Evolutionary conservation across 2,888 invertebrate species (phyloP), one percentile per base, ranked within the genome.

Genomic region (Xanthia togata): DNA sequence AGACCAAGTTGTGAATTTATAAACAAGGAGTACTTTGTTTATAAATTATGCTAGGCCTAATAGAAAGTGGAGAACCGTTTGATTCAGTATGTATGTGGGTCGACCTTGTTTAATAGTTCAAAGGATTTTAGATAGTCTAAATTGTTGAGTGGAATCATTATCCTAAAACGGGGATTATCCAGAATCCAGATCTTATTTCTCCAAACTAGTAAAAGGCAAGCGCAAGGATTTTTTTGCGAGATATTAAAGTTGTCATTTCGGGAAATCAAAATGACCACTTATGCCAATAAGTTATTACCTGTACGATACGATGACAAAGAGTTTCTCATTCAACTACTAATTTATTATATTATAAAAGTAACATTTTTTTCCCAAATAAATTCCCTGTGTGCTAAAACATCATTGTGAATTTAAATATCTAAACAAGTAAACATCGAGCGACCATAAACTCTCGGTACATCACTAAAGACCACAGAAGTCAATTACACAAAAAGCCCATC

Each of bases 401-500:
- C n/a, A 41, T 17, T 41, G 38, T n/a, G 5, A n/a, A 17, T 17
- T 41, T n/a, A 8, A n/a, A n/a, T 17, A n/a, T n/a, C 9, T 2
- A 23, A 50, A 20, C 23, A 3, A 41, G 17, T 31, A 64, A 64
- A 31, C 31, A 65, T 76, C 82, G 64, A 70, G 17, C 41, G 1
- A 31, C 44, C 2, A 31, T 9, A 14, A 20, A 26, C 8, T 20
- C n/a, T 17, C 0, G 44, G 47, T 8, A 73, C 78, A 72, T 69
- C 78, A 59, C 80, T 85, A 85, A 35, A n/a, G 26, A 55, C 79
- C 73, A 75, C 78, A 76, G 70, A 70, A 83, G 77, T 74, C 79
- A 83, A 83, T 86, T 76, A 83, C 60, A 79, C 85, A 81, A 85
- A 83, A 79, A 83, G 83, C 83, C 76, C 50, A 70, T 76, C 68